Percentiles rank a stretch among this genome's conserved stretches.
These are phyloP conservation scores for Acholoe squamosa DNA, from an alignment of 2,888 invertebrate genomes.

Conservation along the genomic window DNA sequence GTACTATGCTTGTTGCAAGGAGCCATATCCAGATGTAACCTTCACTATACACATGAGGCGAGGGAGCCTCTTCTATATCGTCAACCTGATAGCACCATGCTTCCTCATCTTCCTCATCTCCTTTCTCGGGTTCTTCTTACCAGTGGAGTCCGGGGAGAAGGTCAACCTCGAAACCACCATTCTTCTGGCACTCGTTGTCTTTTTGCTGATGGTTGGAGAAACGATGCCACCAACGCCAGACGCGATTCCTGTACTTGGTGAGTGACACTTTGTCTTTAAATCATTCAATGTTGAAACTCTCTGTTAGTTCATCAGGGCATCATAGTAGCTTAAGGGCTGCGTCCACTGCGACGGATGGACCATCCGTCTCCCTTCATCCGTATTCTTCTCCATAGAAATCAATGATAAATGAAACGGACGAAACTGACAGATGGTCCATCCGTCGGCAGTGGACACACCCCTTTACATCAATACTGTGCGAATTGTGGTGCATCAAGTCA, in stretches of 20 bases:
- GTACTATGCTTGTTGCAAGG: slow-evolving; percentile 74
- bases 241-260: slow-evolving; percentile 74
- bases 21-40: slow-evolving; percentile 76
- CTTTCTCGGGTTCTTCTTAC: slow-evolving; percentile 75
- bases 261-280: not conserved
- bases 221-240: slow-evolving; percentile 75
- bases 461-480: too few relatives aligned
- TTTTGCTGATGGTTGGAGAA: slow-evolving; percentile 74
- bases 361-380: too few relatives aligned
- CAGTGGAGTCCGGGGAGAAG: slow-evolving; percentile 74
- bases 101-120: slow-evolving; percentile 74
- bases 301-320: too few relatives aligned
- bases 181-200: slow-evolving; percentile 74
- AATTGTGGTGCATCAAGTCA: too few relatives aligned
- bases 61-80: slow-evolving; percentile 74
- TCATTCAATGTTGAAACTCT: too few relatives aligned
- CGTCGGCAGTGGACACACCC: too few relatives aligned
- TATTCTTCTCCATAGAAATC: too few relatives aligned
- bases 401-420: too few relatives aligned
- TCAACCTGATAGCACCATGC: slow-evolving; percentile 75
- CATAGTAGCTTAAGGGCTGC: too few relatives aligned
- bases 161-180: slow-evolving; percentile 74
- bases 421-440: too few relatives aligned
- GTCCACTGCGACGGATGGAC: too few relatives aligned
- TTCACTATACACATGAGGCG: slow-evolving; percentile 74